Conservation (phyloP, 2,113 vertebrate species). For the Ramphastos sulfuratus region DNA sequence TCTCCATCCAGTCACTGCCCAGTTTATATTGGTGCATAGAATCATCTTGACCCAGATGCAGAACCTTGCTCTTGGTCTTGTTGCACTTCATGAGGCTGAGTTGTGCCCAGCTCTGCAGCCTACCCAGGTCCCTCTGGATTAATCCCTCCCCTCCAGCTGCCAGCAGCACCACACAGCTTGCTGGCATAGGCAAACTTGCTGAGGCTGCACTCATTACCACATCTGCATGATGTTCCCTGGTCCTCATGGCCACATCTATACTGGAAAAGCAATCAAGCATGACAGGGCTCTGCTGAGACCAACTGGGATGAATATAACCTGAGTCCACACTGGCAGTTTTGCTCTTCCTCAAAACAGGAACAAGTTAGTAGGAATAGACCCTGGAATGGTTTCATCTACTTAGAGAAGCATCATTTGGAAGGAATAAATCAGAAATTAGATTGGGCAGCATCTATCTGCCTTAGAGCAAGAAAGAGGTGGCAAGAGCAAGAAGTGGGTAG, state of each 20-base stretch:
- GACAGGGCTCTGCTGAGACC: not conserved
- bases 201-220: too few species aligned
- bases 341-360: not conserved
- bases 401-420: not conserved
- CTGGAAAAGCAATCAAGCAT: slow-evolving; percentile 3
- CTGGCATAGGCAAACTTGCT: too few species aligned
- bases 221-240: slow-evolving; percentile 15
- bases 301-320: not conserved
- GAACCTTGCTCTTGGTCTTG: too few species aligned
- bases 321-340: not conserved
- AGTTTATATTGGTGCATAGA: too few species aligned
- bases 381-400: not conserved
- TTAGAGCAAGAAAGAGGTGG: not conserved
- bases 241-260: slow-evolving; percentile 2
- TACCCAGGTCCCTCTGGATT: too few species aligned
- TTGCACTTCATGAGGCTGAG: too few species aligned
- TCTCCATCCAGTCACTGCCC: too few species aligned
- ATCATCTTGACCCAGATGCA: too few species aligned
- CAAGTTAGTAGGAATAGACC: not conserved
- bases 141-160: too few species aligned
- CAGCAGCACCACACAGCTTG: too few species aligned
- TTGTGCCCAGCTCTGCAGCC: too few species aligned
- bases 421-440: not conserved
- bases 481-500: not conserved
- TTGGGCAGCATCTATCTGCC: not conserved